Percentiles rank a stretch among this genome's conserved stretches.
Evolutionary conservation across 2,888 invertebrate species (phyloP).

Genomic region (Pandemis cinnamomeana): DNA sequence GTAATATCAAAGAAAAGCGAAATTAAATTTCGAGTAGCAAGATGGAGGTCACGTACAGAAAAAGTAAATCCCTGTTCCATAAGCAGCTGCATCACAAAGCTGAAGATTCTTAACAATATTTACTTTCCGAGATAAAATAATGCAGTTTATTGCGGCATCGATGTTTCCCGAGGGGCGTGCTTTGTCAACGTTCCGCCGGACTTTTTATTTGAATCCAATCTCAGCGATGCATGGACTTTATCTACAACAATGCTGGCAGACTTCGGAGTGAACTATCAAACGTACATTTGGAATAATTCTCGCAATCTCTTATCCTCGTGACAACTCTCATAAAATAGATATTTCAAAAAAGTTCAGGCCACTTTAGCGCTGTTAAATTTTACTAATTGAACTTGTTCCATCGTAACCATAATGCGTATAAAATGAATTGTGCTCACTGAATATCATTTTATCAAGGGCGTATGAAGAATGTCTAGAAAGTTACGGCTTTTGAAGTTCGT

Average conservation of each 20-base stretch:
- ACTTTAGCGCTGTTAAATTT: too few relatives aligned
- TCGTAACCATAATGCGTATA: too few relatives aligned
- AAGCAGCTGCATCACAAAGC: conserved; percentile 48
- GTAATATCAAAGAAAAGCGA: conserved; percentile 38
- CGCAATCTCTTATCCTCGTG: not conserved
- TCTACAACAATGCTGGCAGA: not conserved
- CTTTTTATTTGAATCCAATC: conserved; percentile 31
- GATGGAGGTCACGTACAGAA: conserved; percentile 47
- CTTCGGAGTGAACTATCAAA: not conserved
- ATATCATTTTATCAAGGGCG: conserved; percentile 1
- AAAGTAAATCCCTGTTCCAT: conserved; percentile 53
- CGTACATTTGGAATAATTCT: not conserved
- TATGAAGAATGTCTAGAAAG: conserved; percentile 20
- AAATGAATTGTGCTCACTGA: not conserved
- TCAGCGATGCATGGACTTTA: conserved; percentile 3
- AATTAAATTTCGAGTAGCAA: conserved; percentile 47
- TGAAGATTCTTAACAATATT: conserved; percentile 50
- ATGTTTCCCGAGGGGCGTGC: conserved; percentile 46
- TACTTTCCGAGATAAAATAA: conserved; percentile 54
- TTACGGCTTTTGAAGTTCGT: not conserved
- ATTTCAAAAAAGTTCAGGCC: too few relatives aligned
- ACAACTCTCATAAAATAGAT: too few relatives aligned
- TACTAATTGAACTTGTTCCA: too few relatives aligned
- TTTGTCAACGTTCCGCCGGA: conserved; percentile 35
- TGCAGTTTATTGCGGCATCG: conserved; percentile 52